phyloP scores from a whole-genome alignment of 2,797 vertebrate species.

The Scleropages formosus region DNA sequence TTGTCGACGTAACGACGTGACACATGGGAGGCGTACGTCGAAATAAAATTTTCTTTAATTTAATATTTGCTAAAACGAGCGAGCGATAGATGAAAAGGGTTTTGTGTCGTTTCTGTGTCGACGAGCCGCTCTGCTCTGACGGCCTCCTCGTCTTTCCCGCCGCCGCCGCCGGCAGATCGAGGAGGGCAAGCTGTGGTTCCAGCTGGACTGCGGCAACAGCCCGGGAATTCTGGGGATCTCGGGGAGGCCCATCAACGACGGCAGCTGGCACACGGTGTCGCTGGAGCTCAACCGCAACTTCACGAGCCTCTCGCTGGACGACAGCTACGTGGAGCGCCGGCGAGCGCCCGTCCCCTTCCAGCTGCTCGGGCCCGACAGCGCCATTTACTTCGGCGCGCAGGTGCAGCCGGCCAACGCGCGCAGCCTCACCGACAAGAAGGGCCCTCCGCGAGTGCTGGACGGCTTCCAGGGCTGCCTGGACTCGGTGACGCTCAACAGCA shows the following conservation, averaged over 20 bases:
- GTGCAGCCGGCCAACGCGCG: constrained; percentile 80
- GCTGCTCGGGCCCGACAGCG: constrained; percentile 72
- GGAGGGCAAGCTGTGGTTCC: constrained; percentile 93
- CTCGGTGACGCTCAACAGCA: constrained; percentile 83
- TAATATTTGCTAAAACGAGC: too few relatives aligned
- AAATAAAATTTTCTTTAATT: too few relatives aligned
- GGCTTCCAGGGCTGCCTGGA: constrained; percentile 97
- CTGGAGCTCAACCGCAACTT: constrained; percentile 90
- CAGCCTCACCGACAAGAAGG: constrained; percentile 77
- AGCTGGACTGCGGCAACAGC: constrained; percentile 79
- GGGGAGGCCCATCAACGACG: constrained; percentile 84
- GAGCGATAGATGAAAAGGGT: too few relatives aligned
- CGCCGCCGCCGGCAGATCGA: constrained; percentile 69
- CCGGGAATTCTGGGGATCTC: constrained; percentile 87
- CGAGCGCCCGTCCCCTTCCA: constrained; percentile 74
- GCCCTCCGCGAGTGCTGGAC: constrained; percentile 68
- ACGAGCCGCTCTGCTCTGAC: too few relatives aligned
- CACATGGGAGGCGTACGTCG: too few relatives aligned
- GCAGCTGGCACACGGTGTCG: constrained; percentile 89
- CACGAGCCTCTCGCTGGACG: constrained; percentile 89
- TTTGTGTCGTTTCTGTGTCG: too few relatives aligned
- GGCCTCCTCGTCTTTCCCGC: neutral
- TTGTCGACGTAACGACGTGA: too few relatives aligned
- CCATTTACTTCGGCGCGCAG: constrained; percentile 86
- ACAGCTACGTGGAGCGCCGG: constrained; percentile 88